Evolutionary conservation across 2,113 vertebrate genomes (phyloP), one percentile per base, ranked within the genome.

Genomic region (Rissa tridactyla): DNA sequence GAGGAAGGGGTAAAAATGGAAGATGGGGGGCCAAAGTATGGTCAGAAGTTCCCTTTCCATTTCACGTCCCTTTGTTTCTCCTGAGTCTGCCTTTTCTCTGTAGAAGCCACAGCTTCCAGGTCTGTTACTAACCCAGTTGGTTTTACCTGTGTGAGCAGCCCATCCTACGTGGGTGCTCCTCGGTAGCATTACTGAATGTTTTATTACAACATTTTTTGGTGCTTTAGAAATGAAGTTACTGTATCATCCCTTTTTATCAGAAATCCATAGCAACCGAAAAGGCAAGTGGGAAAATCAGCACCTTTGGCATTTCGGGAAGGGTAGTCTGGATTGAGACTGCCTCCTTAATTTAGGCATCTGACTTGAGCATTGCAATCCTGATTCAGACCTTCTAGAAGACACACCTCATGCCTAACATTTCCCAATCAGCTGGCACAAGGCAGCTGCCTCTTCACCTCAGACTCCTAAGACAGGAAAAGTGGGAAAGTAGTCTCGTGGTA

Each of bases 301-400:
- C 9, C 27, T 60, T 69, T 0, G 2, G 36, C 14, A 29, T 88
- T 90, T 80, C 29, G 16, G 38, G 66, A 76, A 77, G 34, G 6
- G 11, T 65, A 40, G 57, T 44, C 70, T 85, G 47, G 29, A 25
- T 82, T 71, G 85, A 57, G 58, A 19, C 11, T 70, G 34, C 40
- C 42, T 71, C 6, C 62, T n/a, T 57, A 18, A 32, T 93, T 77
- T 6, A 44, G 49, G 19, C 34, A 22, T 88, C 49, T 69, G 57
- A 47, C 27, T 62, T 51, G 18, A 40, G 40, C 32, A 62, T 20
- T 86, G 86, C 71, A 86, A 2, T 83, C 72, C 64, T 95, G 88
- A 92, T 91, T 96, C 80, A 93, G 94, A 76, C 60, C 26, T 93
- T 85, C 73, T 69, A 40, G 54, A 72, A 72, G 91, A 86, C 91